These are phyloP conservation scores for Thecophora atra DNA, from an alignment of 2,888 invertebrate genomes.

Conservation along the genomic window DNA sequence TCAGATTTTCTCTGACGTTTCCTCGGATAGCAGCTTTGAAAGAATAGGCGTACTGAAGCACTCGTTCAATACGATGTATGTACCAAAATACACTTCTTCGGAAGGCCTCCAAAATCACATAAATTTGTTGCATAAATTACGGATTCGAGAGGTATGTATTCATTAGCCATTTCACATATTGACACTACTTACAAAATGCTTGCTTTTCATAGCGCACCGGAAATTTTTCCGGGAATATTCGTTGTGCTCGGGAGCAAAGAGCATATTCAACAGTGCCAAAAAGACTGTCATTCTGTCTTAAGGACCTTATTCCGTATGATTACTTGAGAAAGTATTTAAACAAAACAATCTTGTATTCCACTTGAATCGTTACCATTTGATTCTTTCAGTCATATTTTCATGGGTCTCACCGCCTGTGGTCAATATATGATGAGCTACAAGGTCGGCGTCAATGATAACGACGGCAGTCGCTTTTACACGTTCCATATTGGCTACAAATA, in stretches of 20 bases:
- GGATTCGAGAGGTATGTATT: slow-evolving; percentile 56
- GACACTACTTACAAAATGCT: slow-evolving; percentile 12
- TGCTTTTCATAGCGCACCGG: slow-evolving; percentile 67
- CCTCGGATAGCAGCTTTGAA: slow-evolving; percentile 30
- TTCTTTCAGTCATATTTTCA: slow-evolving; percentile 80
- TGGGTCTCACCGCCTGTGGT: slow-evolving; percentile 95
- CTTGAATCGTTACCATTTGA: neutral
- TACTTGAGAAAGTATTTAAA: slow-evolving; percentile 66
- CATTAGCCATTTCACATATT: neutral
- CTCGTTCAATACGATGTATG: neutral
- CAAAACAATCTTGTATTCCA: neutral
- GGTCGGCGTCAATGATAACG: slow-evolving; percentile 69
- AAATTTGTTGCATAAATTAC: slow-evolving; percentile 57
- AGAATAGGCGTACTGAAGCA: slow-evolving; percentile 9
- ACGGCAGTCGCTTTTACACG: slow-evolving; percentile 68
- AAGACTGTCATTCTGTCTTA: slow-evolving; percentile 71
- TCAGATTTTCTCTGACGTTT: slow-evolving; percentile 45
- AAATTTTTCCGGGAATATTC: slow-evolving; percentile 67
- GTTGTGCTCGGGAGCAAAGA: slow-evolving; percentile 66
- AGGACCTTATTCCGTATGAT: slow-evolving; percentile 71
- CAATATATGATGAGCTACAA: slow-evolving; percentile 90
- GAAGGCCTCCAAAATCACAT: slow-evolving; percentile 18
- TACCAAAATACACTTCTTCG: no score
- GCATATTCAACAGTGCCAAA: slow-evolving; percentile 69
- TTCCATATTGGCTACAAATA: slow-evolving; percentile 72